Evolutionary conservation across 2,113 vertebrate genomes (phyloP).

Genomic region (Prinia subflava): DNA sequence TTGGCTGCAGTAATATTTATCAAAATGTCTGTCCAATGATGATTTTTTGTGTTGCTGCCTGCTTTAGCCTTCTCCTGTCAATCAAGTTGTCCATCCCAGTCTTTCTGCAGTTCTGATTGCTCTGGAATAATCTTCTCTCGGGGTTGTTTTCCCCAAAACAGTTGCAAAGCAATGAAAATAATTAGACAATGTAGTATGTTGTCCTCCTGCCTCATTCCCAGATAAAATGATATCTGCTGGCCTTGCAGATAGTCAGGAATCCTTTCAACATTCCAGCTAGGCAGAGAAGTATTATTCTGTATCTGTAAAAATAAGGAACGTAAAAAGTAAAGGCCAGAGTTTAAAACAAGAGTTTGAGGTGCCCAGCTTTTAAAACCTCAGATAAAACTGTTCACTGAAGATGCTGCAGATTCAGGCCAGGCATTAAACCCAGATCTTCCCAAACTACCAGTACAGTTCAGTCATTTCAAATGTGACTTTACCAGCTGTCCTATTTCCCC

Average conservation of each 20-base stretch:
- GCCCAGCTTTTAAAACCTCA: neutral
- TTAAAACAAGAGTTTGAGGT: neutral
- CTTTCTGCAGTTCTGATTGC: neutral
- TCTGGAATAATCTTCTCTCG: neutral
- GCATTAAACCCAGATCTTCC: neutral
- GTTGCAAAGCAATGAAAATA: slow-evolving; percentile 28
- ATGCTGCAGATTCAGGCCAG: neutral
- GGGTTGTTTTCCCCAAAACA: slow-evolving; percentile 18
- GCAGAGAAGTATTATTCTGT: neutral
- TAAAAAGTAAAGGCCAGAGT: neutral
- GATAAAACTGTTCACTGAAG: neutral
- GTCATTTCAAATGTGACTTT: neutral
- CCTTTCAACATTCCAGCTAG: neutral
- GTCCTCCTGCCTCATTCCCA: neutral
- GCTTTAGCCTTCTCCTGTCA: slow-evolving; percentile 25
- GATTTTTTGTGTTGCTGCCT: slow-evolving; percentile 32
- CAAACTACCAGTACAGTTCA: neutral
- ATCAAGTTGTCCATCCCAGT: slow-evolving; percentile 22
- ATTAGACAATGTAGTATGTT: neutral
- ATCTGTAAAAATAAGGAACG: neutral
- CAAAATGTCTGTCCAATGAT: slow-evolving; percentile 39
- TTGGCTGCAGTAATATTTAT: slow-evolving; percentile 50
- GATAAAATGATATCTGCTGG: slow-evolving; percentile 30
- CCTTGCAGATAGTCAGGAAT: slow-evolving; percentile 19
- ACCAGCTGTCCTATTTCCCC: neutral